Conservation (phyloP, 2,113 vertebrate species). For the Forbesichthys agassizii region DNA sequence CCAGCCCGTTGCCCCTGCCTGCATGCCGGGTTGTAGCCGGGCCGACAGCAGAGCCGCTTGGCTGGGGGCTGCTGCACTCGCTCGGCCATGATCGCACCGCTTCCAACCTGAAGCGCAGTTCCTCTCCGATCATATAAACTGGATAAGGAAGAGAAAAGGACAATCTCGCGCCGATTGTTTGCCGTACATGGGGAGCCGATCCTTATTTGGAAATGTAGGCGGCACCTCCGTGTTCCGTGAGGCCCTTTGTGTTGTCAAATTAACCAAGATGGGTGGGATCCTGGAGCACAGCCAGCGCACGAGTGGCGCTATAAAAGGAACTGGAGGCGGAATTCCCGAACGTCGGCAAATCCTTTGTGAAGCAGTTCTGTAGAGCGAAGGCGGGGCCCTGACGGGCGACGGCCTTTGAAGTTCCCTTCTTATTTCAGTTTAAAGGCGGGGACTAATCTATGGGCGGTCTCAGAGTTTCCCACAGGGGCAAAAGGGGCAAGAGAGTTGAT, state of each 20-base stretch:
- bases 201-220: slow-evolving; percentile 83
- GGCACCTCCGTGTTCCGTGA: slow-evolving; percentile 70
- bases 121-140: slow-evolving; percentile 94
- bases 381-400: slow-evolving; percentile 72
- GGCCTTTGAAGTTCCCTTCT: slow-evolving; percentile 74
- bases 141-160: slow-evolving; percentile 83
- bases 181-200: slow-evolving; percentile 80
- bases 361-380: slow-evolving; percentile 67
- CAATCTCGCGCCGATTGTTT: slow-evolving; percentile 82
- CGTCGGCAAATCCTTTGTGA: slow-evolving; percentile 79
- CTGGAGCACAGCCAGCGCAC: slow-evolving; percentile 70
- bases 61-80: slow-evolving; percentile 96
- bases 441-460: slow-evolving; percentile 75
- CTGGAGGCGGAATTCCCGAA: slow-evolving; percentile 78
- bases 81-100: slow-evolving; percentile 99
- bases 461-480: slow-evolving; percentile 69
- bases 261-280: slow-evolving; percentile 67
- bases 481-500: slow-evolving; percentile 67
- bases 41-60: slow-evolving; percentile 98
- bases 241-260: slow-evolving; percentile 77
- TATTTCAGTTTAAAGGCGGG: slow-evolving; percentile 76
- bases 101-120: slow-evolving; percentile 95
- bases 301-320: slow-evolving; percentile 80
- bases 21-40: slow-evolving; percentile 86
- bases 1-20: slow-evolving; percentile 85